Conservation (phyloP, 1,140 invertebrate species). For the Triops longicaudatus region DNA sequence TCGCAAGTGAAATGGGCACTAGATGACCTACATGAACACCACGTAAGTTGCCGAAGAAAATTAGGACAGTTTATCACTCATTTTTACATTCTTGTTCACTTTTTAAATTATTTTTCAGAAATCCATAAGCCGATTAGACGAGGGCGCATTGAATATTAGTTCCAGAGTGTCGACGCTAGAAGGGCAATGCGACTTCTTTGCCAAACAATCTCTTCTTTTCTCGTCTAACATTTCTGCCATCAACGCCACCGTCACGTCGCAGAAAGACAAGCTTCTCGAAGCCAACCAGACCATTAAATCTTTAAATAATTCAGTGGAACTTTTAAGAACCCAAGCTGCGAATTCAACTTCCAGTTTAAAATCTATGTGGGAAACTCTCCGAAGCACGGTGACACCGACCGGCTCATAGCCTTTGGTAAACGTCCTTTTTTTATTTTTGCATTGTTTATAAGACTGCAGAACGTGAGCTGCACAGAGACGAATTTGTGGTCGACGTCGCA, state of each 20-base stretch:
- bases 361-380: not conserved
- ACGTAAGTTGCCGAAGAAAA: not conserved
- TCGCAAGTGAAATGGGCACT: not conserved
- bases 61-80: too few relatives aligned
- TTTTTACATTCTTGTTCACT: too few relatives aligned
- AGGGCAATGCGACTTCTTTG: not conserved
- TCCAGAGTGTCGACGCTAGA: not conserved
- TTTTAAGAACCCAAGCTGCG: not conserved
- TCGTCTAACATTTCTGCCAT: not conserved
- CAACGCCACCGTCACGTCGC: not conserved
- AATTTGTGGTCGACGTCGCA: not conserved
- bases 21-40: not conserved
- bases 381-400: not conserved
- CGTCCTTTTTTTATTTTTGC: not conserved
- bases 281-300: not conserved
- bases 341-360: conserved; percentile 5
- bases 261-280: not conserved
- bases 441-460: not conserved
- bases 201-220: not conserved
- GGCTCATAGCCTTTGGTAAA: not conserved
- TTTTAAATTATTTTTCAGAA: not conserved
- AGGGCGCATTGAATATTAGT: not conserved
- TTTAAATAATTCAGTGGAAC: not conserved
- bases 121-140: not conserved
- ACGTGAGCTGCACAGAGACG: not conserved